Evolutionary conservation across 35 echinoderm and acorn worm genomes (phyloP), one percentile per base, ranked within the genome.

Genomic region (Lytechinus variegatus): DNA sequence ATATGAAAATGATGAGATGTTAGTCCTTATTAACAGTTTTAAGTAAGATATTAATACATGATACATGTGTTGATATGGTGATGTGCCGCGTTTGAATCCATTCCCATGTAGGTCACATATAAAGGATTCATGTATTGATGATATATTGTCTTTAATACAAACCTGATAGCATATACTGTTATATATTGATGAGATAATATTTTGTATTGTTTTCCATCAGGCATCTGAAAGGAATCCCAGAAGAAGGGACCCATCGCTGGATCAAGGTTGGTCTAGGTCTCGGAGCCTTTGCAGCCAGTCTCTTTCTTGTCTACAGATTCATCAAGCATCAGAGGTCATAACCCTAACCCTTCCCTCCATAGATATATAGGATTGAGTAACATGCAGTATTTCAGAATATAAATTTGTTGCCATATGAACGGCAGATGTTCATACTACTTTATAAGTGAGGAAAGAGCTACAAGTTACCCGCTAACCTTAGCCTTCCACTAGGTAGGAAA

Each of bases 151-250:
- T 44, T 44, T 44, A 44, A 44, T 44, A 2, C 33, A 44, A 44
- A 44, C 33, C 33, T 44, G 33, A 44, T 44, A 44, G 33, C 33
- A 44, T 44, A 44, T 44, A 44, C 33, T 44, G 33, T 44, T 44
- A 44, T 14, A 51, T 89, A 33, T 51, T 89, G 87, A 51, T 19
- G 8, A 89, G 28, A 89, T 51, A 10, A n/a, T 89, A 21, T 90
- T 90, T 90, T 52, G 1, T 89, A 56, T 27, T 95, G 16, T 95
- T 95, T 95, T 95, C 3, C 53, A 91, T 7, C 93, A 98, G 97
- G 87, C 97, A 98, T 95, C 87, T 98, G 14, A 96, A 97, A 79
- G 97, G 97, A 27, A 96, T 98, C 90, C 92, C 87, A 7, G 93
- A 96, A 91, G 97, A 98, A 58, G 95, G 89, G 53, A 89, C 92